These are phyloP conservation scores for Paracentrotus lividus DNA, from an alignment of 53 echinoderm and acorn worm species.

Conservation along the genomic window DNA sequence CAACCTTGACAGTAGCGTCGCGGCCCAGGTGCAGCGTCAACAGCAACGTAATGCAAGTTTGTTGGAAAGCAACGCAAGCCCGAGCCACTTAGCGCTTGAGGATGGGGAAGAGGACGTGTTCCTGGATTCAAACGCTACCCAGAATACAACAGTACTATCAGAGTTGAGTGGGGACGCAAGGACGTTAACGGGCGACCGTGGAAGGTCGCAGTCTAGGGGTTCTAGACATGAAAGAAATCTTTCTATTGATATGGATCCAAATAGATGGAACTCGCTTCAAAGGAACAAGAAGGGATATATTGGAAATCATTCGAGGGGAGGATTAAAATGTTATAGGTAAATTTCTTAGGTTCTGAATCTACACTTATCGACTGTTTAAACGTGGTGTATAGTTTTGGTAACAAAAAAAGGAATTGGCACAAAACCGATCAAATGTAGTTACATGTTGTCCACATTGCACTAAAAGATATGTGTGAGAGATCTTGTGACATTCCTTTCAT, in stretches of 20 bases:
- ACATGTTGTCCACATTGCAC: too few species aligned
- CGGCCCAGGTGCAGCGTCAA: slow-evolving; percentile 60
- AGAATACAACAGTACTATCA: slow-evolving; percentile 38
- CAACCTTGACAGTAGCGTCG: slow-evolving; percentile 38
- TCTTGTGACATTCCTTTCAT: too few species aligned
- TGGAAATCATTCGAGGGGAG: slow-evolving; percentile 52
- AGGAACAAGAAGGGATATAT: slow-evolving; percentile 59
- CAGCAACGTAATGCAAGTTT: slow-evolving; percentile 64
- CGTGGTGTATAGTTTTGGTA: too few species aligned
- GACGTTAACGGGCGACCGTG: slow-evolving; percentile 1
- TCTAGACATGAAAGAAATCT: slow-evolving; percentile 51
- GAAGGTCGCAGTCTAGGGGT: neutral
- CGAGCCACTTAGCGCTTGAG: slow-evolving; percentile 31
- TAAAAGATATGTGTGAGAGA: too few species aligned
- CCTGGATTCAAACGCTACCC: slow-evolving; percentile 30
- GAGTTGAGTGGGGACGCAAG: slow-evolving; percentile 3
- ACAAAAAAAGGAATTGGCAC: too few species aligned
- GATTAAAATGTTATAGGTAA: slow-evolving; percentile 66
- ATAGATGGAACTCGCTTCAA: slow-evolving; percentile 69
- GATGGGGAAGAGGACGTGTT: slow-evolving; percentile 65
- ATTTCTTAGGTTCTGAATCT: neutral
- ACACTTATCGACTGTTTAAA: too few species aligned
- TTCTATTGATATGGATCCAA: slow-evolving; percentile 63
- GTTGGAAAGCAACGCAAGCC: neutral
- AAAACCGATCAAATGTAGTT: too few species aligned